Evolutionary conservation across 2,797 vertebrate genomes (phyloP), one percentile per base, ranked within the genome.

Genomic region (Sebastiscus tertius): DNA sequence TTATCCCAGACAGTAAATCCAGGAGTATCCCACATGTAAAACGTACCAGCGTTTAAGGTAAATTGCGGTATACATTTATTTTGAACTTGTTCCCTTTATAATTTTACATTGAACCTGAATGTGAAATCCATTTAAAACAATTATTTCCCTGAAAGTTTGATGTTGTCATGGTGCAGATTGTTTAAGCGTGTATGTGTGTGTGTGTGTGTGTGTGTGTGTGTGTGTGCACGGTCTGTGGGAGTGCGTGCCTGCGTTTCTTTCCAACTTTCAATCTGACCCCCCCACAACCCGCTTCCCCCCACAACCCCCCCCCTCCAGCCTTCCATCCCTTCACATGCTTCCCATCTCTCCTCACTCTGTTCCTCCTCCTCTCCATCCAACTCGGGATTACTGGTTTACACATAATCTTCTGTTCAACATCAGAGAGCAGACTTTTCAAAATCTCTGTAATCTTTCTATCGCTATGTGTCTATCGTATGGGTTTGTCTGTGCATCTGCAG

Each of bases 391-490:
- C 88, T 82, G 90, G 80, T 90, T 93, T 92, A 90, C 87, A 85
- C 89, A 90, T 95, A 96, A 95, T 96, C 94, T 94, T 94, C 91
- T 94, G 91, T 94, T 92, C 90, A 88, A 93, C 93, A 95, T 94
- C 86, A 80, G 85, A 92, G 88, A 89, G 92, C 93, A 94, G 94
- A 95, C 93, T 93, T 94, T 91, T 86, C 82, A 91, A 95, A 95
- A 94, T 93, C 93, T 92, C 93, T 90, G 87, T 94, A 94, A 94
- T 95, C 93, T 94, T 93, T 90, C 88, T 77, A 84, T 91, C 88
- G 87, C 89, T 85, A 61, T 84, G 82, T 71, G 76, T 83, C 85
- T 77, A 27, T 85, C 64, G 54, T 78, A 79, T 74, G 83, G 76
- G 89, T 79, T 68, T 84, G 88, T 92, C 77, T 80, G 85, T 86